phyloP scores from a whole-genome alignment of 2,113 vertebrate genomes.

The Tyto alba region DNA sequence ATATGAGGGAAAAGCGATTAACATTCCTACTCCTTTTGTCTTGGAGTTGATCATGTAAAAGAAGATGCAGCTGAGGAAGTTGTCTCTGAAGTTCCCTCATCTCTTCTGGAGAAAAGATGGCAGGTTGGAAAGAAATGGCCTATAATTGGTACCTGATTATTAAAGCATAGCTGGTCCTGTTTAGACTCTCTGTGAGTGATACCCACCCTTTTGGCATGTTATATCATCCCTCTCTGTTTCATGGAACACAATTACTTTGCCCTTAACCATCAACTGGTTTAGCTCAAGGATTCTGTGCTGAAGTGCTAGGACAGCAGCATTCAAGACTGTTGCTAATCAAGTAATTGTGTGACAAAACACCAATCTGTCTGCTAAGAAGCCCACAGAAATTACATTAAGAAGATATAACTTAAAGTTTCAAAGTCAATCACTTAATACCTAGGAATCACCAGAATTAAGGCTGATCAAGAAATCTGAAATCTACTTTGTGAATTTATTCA shows the following conservation, averaged over 20 bases:
- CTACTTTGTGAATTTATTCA: not conserved
- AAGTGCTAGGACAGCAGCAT: not conserved
- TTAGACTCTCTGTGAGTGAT: not conserved
- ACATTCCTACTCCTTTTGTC: not conserved
- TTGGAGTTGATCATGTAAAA: not conserved
- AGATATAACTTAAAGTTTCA: not conserved
- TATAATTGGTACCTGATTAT: not conserved
- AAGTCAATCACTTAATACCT: not conserved
- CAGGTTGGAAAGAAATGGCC: not conserved
- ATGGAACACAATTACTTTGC: not conserved
- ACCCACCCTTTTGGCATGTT: not conserved
- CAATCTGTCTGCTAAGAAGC: not conserved
- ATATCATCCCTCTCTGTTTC: not conserved
- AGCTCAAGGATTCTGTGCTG: not conserved
- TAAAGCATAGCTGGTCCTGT: not conserved
- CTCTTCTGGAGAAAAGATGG: not conserved
- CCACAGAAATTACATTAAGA: not conserved
- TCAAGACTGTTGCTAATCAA: not conserved
- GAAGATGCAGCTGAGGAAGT: not conserved
- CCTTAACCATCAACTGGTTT: not conserved
- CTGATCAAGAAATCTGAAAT: not conserved
- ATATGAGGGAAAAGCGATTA: not conserved
- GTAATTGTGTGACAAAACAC: not conserved
- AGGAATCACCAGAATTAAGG: not conserved
- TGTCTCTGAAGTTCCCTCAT: not conserved